Conservation (phyloP, 2,888 invertebrate genomes). For the Cantharis nigra region DNA sequence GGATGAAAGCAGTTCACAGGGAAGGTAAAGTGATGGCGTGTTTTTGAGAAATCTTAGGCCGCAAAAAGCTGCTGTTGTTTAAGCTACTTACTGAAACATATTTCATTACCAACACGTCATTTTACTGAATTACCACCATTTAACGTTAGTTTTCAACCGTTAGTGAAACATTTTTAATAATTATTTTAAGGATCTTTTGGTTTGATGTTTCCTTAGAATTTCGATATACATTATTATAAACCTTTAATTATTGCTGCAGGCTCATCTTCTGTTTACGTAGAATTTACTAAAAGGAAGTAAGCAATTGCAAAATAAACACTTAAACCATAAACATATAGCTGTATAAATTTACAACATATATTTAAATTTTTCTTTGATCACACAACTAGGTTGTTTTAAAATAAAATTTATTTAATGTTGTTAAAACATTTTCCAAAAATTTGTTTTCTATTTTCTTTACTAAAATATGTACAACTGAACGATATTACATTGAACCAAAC, state of each 20-base stretch:
- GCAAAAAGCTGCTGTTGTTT: slow-evolving; percentile 40
- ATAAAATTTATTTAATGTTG: no score
- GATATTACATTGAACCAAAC: no score
- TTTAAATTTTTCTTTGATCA: background rate
- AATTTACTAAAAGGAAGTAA: slow-evolving; percentile 35
- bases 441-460: no score
- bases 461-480: no score
- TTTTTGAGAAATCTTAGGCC: slow-evolving; percentile 42
- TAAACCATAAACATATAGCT: slow-evolving; percentile 35
- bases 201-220: slow-evolving; percentile 8
- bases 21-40: slow-evolving; percentile 46
- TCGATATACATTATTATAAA: slow-evolving; percentile 36
- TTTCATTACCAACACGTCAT: slow-evolving; percentile 30
- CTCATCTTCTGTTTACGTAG: slow-evolving; percentile 32
- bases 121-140: background rate
- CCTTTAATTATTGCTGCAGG: slow-evolving; percentile 43
- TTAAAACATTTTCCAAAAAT: no score
- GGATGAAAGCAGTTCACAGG: slow-evolving; percentile 47
- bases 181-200: background rate
- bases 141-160: background rate
- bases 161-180: background rate
- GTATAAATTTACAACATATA: background rate
- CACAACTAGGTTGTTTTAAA: no score
- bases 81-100: slow-evolving; percentile 41
- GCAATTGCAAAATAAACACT: slow-evolving; percentile 40